Conservation (phyloP, 1,140 invertebrate genomes). For the Lucilia sericata region DNA sequence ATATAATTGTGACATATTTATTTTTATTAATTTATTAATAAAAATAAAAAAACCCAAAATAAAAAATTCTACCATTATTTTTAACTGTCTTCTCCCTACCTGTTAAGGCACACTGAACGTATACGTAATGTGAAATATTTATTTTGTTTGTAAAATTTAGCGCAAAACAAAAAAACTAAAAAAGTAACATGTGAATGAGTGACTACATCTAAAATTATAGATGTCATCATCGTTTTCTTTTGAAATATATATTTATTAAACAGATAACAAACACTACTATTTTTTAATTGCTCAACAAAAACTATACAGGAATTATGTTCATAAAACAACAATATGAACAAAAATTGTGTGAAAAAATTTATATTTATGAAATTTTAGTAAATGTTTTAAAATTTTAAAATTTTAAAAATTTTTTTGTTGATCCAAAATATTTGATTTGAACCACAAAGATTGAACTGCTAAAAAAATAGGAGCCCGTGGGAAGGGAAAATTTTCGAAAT, state of each 20-base stretch:
- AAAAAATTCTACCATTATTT: not conserved
- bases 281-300: not conserved
- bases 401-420: too few species aligned
- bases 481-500: too few species aligned
- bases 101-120: not conserved
- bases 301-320: too few species aligned
- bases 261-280: not conserved
- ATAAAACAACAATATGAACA: too few species aligned
- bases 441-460: too few species aligned
- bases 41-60: not conserved
- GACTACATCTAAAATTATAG: not conserved
- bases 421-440: too few species aligned
- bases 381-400: too few species aligned
- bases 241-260: constrained; percentile 39
- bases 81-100: not conserved
- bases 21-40: constrained; percentile 3
- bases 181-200: not conserved
- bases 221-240: constrained; percentile 46
- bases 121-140: not conserved
- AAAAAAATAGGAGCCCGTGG: too few species aligned
- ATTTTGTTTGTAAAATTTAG: too few species aligned
- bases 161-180: not conserved
- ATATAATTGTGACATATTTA: constrained; percentile 9
- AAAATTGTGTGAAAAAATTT: too few species aligned
- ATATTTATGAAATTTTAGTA: too few species aligned